Evolutionary conservation across 2,113 vertebrate genomes (phyloP), one percentile per base, ranked within the genome.

Genomic region (Xenus cinereus): DNA sequence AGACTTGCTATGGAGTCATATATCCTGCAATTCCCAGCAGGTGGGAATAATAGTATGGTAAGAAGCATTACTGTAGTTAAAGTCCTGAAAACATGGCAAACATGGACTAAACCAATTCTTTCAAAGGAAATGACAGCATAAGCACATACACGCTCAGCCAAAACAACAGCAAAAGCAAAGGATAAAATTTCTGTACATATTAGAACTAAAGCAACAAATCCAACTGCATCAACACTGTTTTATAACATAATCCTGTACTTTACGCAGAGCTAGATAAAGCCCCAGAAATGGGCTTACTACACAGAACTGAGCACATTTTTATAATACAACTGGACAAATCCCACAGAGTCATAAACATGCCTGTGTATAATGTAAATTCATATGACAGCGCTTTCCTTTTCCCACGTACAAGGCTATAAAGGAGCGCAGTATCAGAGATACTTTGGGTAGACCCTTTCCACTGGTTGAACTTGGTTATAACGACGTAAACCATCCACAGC

Each of bases 371-470:
- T 0, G 0, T 32, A 35, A 48, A 77, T 15, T 73, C 43, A 7
- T 7, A 20, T 2, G 12, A 27, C 22, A 30, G 7, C 0, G 4
- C 16, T 37, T 28, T 74, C 17, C 53, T 53, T 14, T n/a, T 66
- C 53, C 39, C 37, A 37, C 0, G 0, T 12, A 15, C 13, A 22
- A 1, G 6, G 43, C 14, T 56, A 5, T 2, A 64, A 59, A 27
- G 43, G 17, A 53, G 9, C 1, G 2, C 2, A 63, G 37, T 1
- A 3, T 57, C 53, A 63, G 35, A 74, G 43, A 56, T 16, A 45
- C 28, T 83, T 28, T 28, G 45, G 20, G 35, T 15, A 73, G 7
- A 67, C 18, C 26, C n/a, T 35, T 66, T 67, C n/a, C 32, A 71
- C n/a, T 14, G 23, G 26, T 54, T 5, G 1, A 66, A 77, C n/a